Conservation (phyloP, 2,888 invertebrate species). For the Dorcus hopei region DNA sequence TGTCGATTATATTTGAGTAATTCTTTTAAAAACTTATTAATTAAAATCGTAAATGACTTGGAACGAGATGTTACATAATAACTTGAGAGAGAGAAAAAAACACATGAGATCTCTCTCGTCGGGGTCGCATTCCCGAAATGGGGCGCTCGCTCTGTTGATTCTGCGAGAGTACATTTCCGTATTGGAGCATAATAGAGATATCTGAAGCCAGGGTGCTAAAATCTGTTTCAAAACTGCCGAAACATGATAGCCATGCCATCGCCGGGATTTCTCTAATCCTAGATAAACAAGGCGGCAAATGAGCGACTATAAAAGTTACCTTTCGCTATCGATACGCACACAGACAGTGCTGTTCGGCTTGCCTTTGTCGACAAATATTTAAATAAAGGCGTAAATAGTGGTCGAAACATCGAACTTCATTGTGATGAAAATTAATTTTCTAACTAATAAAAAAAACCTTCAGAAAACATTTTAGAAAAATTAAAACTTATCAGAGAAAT, state of each 20-base stretch:
- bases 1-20: too few species aligned
- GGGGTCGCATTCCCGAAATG: too few species aligned
- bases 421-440: too few species aligned
- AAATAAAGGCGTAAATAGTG: neutral
- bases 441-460: too few species aligned
- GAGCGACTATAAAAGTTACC: conserved; percentile 19
- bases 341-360: conserved; percentile 4
- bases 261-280: conserved; percentile 38
- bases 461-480: too few species aligned
- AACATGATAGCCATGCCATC: conserved; percentile 40
- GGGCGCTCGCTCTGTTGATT: too few species aligned
- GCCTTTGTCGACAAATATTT: conserved; percentile 5
- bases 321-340: conserved; percentile 18
- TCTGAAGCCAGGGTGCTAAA: conserved; percentile 21
- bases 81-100: too few species aligned
- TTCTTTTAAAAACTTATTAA: too few species aligned
- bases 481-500: too few species aligned
- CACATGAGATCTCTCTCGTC: too few species aligned
- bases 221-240: conserved; percentile 35
- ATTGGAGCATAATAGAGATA: conserved; percentile 3
- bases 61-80: too few species aligned
- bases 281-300: conserved; percentile 32
- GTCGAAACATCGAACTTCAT: conserved; percentile 2
- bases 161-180: neutral
- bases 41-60: too few species aligned